These are phyloP conservation scores for Andrena marginata DNA, from an alignment of 2,888 invertebrate species.

Conservation along the genomic window DNA sequence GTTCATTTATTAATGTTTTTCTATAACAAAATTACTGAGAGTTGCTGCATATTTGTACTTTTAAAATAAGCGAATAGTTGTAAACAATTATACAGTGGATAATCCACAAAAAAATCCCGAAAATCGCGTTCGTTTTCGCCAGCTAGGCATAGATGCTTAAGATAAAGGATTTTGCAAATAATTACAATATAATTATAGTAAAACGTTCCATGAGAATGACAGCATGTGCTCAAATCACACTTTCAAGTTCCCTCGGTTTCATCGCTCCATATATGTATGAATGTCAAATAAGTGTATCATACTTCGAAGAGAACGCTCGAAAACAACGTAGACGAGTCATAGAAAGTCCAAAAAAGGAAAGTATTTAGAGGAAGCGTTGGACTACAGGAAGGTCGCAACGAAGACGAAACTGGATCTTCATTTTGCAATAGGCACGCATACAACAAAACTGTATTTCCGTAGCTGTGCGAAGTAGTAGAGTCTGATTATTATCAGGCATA, in stretches of 20 bases:
- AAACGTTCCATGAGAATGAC: neutral
- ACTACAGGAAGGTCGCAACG: neutral
- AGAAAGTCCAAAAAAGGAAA: constrained; percentile 16
- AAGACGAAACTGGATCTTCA: constrained; percentile 33
- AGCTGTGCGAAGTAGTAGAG: constrained; percentile 1
- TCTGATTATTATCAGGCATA: constrained; percentile 47
- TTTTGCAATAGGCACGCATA: constrained; percentile 12
- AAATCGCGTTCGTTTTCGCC: too few species aligned
- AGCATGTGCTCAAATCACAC: neutral
- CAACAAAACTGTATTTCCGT: constrained; percentile 23
- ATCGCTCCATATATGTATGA: neutral
- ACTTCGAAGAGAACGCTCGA: neutral
- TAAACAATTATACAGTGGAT: too few species aligned
- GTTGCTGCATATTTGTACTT: too few species aligned
- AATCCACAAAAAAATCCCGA: too few species aligned
- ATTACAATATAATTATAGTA: too few species aligned
- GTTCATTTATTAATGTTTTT: too few species aligned
- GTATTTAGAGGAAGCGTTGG: neutral
- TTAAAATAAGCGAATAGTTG: too few species aligned
- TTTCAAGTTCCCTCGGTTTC: neutral
- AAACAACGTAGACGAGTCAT: neutral
- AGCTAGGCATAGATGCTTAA: too few species aligned
- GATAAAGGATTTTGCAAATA: too few species aligned
- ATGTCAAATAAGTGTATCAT: neutral
- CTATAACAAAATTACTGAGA: too few species aligned